Percentiles rank a stretch among this genome's conserved stretches.
These are phyloP conservation scores for Centropyge bicolor DNA, from an alignment of 2,797 vertebrate species.

Conservation along the genomic window DNA sequence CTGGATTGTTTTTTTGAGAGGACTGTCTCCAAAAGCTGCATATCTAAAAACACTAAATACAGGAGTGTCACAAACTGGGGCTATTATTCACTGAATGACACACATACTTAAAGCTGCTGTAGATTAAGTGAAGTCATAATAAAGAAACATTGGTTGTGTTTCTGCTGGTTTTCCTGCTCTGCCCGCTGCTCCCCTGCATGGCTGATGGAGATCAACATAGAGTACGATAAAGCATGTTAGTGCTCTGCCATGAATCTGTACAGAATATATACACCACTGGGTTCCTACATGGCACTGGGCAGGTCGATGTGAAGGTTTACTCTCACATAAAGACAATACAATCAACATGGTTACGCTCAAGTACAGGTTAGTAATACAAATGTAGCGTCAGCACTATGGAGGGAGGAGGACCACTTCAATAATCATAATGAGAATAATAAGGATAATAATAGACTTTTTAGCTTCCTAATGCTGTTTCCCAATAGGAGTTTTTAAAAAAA, in stretches of 20 bases:
- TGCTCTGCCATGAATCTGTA: slow-evolving; percentile 91
- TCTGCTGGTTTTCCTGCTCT: slow-evolving; percentile 16
- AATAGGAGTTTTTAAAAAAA: slow-evolving; percentile 59
- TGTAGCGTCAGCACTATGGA: slow-evolving; percentile 87
- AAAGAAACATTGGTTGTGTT: neutral
- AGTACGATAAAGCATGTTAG: slow-evolving; percentile 87
- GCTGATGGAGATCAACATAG: slow-evolving; percentile 87
- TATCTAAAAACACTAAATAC: neutral
- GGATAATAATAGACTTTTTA: slow-evolving; percentile 72
- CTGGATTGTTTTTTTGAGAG: too few species aligned
- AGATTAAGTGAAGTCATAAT: neutral
- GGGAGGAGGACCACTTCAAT: slow-evolving; percentile 89
- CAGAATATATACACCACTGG: slow-evolving; percentile 95
- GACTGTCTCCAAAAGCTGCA: neutral
- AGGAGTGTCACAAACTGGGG: slow-evolving; percentile 22
- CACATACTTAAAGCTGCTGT: neutral
- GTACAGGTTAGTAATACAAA: slow-evolving; percentile 90
- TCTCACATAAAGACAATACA: slow-evolving; percentile 97
- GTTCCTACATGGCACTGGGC: slow-evolving; percentile 91
- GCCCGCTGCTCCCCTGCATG: slow-evolving; percentile 62
- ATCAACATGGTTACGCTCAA: slow-evolving; percentile 96
- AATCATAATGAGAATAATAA: slow-evolving; percentile 69
- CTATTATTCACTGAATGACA: neutral
- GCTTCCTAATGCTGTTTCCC: slow-evolving; percentile 72
- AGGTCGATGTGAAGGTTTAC: slow-evolving; percentile 92